Percentiles rank a stretch among this genome's conserved stretches.
phyloP scores from a whole-genome alignment of 2,113 vertebrate species.

The Neopipo cinnamomea region DNA sequence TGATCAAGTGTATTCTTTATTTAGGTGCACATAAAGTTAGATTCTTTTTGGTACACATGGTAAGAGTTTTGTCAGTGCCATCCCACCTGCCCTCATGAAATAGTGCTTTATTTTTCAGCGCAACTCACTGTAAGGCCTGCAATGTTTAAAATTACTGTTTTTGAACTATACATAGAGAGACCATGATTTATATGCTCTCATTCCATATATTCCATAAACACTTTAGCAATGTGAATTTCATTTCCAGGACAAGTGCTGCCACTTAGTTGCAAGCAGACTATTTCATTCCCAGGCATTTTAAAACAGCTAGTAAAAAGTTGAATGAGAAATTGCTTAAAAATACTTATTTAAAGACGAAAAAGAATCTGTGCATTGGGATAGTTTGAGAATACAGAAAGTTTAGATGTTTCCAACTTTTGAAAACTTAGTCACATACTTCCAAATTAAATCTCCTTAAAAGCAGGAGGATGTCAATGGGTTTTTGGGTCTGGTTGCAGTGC shows the following conservation, averaged over 20 bases:
- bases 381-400: background rate
- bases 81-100: background rate
- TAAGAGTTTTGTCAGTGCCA: conserved; percentile 16
- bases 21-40: background rate
- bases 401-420: background rate
- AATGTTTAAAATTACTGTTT: background rate
- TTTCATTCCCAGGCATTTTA: conserved; percentile 16
- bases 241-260: conserved; percentile 34
- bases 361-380: background rate
- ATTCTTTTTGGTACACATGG: background rate
- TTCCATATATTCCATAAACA: conserved; percentile 48
- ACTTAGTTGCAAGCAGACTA: background rate
- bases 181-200: background rate
- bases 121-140: background rate
- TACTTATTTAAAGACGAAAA: background rate
- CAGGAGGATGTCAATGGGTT: background rate
- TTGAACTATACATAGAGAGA: background rate
- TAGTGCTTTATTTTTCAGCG: background rate
- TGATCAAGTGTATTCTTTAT: conserved; percentile 8
- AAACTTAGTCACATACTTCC: background rate
- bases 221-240: conserved; percentile 38
- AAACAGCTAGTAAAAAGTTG: conserved; percentile 4
- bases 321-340: background rate
- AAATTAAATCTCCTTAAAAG: background rate
- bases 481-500: background rate